A percentile compares a stretch with the other conserved stretches of the same genome.
These are phyloP conservation scores for Silvanus unidentatus DNA, from an alignment of 2,888 invertebrate genomes.

Conservation along the genomic window DNA sequence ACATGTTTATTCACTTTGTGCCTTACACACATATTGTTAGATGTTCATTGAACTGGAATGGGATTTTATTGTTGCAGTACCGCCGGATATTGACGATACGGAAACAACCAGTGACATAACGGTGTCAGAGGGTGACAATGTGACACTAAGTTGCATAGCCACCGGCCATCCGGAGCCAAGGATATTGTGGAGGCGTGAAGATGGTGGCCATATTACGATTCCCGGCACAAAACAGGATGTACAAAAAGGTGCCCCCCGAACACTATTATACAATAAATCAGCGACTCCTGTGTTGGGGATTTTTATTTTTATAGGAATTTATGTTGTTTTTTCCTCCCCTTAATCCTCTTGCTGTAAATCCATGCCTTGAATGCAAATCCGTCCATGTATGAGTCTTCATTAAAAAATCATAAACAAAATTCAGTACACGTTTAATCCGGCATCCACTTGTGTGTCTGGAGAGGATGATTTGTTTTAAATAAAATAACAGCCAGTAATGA, in stretches of 20 bases:
- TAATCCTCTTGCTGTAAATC: too few species aligned
- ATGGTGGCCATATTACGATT: constrained; percentile 47
- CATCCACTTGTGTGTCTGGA: too few species aligned
- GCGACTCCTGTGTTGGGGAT: background rate
- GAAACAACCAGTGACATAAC: constrained; percentile 57
- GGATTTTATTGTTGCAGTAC: constrained; percentile 46
- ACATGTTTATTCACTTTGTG: too few species aligned
- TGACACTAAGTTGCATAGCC: constrained; percentile 54
- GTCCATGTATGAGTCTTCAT: constrained; percentile 3
- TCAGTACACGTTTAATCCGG: constrained; percentile 3
- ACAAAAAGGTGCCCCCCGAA: constrained; percentile 48
- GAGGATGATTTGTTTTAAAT: background rate
- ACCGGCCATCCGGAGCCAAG: constrained; percentile 54
- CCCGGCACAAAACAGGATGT: constrained; percentile 33
- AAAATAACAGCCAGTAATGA: background rate
- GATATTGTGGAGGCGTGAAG: constrained; percentile 57
- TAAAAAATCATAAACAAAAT: constrained; percentile 4
- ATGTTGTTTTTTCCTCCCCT: background rate
- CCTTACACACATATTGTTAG: background rate
- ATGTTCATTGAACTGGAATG: background rate
- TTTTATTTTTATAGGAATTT: background rate
- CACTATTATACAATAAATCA: too few species aligned
- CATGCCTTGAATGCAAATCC: too few species aligned
- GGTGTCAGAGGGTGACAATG: constrained; percentile 56
- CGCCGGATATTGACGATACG: constrained; percentile 57